Conservation (phyloP, 1,140 invertebrate genomes). For the Agrypnia vestita region DNA sequence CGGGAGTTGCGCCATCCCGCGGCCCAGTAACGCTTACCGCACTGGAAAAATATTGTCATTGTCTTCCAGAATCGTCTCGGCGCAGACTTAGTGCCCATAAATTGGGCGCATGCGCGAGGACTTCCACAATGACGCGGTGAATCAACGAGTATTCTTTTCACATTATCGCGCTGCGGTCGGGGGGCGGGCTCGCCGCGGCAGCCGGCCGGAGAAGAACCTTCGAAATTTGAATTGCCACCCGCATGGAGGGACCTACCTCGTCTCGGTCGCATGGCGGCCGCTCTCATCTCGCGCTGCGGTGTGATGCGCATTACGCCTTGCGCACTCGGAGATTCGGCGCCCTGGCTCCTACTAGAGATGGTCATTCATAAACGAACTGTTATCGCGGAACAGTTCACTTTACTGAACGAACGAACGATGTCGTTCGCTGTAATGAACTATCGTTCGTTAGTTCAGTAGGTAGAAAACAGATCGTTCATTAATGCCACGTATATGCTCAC, state of each 20-base stretch:
- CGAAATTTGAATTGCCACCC: slow-evolving; percentile 54
- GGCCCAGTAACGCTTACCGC: slow-evolving; percentile 4
- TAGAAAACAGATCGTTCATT: too few species aligned
- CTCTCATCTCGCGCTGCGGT: slow-evolving; percentile 29
- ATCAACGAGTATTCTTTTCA: slow-evolving; percentile 54
- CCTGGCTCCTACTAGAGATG: too few species aligned
- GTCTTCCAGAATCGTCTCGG: slow-evolving; percentile 6
- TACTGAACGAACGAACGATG: too few species aligned
- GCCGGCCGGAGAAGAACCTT: slow-evolving; percentile 36
- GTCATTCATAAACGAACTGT: too few species aligned
- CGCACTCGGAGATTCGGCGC: background rate
- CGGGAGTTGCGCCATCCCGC: background rate
- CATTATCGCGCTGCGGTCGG: slow-evolving; percentile 46
- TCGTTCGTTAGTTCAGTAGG: too few species aligned
- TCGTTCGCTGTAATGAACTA: too few species aligned
- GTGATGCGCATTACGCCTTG: slow-evolving; percentile 2
- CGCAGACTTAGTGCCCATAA: slow-evolving; percentile 53
- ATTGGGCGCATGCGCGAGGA: slow-evolving; percentile 41
- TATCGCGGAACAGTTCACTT: too few species aligned
- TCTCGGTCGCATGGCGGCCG: too few species aligned
- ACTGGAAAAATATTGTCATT: slow-evolving; percentile 31
- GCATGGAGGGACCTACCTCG: slow-evolving; percentile 37
- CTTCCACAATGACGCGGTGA: slow-evolving; percentile 48
- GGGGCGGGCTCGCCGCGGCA: slow-evolving; percentile 8
- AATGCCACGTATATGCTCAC: too few species aligned